Evolutionary conservation across 2,113 vertebrate species (phyloP), one percentile per base, ranked within the genome.

Genomic region (Engraulis encrasicolus): DNA sequence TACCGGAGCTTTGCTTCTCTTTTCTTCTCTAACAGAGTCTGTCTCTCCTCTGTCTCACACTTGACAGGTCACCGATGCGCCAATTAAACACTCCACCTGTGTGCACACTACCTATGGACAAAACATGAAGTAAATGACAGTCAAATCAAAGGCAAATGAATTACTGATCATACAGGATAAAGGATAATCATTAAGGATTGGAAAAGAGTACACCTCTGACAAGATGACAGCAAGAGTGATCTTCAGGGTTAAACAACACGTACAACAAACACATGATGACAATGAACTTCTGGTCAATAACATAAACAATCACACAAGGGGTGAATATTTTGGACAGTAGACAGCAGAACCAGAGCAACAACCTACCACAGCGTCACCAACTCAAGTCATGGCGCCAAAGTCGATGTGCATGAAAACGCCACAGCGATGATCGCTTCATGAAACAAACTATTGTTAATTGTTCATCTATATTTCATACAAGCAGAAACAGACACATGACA

Each of bases 331-430:
- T n/a, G n/a, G n/a, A n/a, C n/a, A n/a, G n/a, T n/a, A n/a, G n/a
- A n/a, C 9, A 45, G 40, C 40, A 5, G 40, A 45, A 45, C n/a
- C 2, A 34, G 27, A 74, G 31, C 27, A 27, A 14, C 23, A 14
- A 31, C 14, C 27, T 71, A 71, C 61, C 11, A 71, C 27, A 71
- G 27, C 61, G 31, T 71, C 61, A 34, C 23, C 27, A 14, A 34
- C 27, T 27, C 66, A 74, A 71, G 12, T 31, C 61, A 15, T 74
- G 66, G 66, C 66, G 66, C 66, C 27, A 74, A 74, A 74, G 66
- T 74, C 14, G 66, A 74, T 74, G 66, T 2, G 27, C 27, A 66
- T 66, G 9, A 31, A 66, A 74, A 74, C 27, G 66, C 31, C 31
- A 66, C 58, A 66, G 58, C 17, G 31, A 2, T 74, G 66, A 12